Percentiles rank a stretch among this genome's conserved stretches.
Evolutionary conservation across 2,888 invertebrate genomes (phyloP).

Genomic region (Caenorhabditis becei): DNA sequence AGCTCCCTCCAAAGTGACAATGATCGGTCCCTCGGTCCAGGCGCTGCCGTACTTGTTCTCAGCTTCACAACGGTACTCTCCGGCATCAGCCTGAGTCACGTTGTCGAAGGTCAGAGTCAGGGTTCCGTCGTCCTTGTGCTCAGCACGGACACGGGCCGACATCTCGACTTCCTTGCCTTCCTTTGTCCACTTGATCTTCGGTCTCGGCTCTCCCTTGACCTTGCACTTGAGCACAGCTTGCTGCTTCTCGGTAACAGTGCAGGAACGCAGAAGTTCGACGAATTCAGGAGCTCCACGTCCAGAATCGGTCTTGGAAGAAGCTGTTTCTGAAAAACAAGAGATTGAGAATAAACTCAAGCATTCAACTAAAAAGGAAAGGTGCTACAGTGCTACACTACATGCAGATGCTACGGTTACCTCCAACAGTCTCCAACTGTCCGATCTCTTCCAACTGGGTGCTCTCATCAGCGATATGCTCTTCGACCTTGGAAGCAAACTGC

Average conservation of each 20-base stretch:
- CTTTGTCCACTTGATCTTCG: constrained; percentile 94
- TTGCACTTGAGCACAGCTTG: constrained; percentile 87
- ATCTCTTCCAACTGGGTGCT: constrained; percentile 65
- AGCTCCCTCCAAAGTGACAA: constrained; percentile 82
- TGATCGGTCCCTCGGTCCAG: constrained; percentile 81
- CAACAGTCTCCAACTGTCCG: constrained; percentile 50
- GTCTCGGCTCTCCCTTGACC: constrained; percentile 92
- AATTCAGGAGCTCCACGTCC: constrained; percentile 76
- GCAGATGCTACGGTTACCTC: constrained; percentile 47
- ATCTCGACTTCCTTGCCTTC: constrained; percentile 84
- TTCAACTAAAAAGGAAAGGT: constrained; percentile 25
- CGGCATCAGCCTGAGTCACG: constrained; percentile 74
- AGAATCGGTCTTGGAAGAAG: constrained; percentile 41
- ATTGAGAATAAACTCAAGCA: not conserved
- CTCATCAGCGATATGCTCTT: constrained; percentile 68
- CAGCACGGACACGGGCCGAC: constrained; percentile 73
- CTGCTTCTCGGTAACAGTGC: constrained; percentile 69
- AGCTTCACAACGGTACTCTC: constrained; percentile 87
- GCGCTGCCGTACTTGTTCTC: constrained; percentile 85
- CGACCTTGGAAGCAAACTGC: constrained; percentile 82
- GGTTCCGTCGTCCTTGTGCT: constrained; percentile 79
- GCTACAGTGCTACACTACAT: constrained; percentile 36
- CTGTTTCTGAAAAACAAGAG: constrained; percentile 44
- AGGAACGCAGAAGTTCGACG: constrained; percentile 79
- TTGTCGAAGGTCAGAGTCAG: constrained; percentile 75